Evolutionary conservation across 1,140 invertebrate genomes (phyloP), one percentile per base, ranked within the genome.

Genomic region (Drosophila littoralis): DNA sequence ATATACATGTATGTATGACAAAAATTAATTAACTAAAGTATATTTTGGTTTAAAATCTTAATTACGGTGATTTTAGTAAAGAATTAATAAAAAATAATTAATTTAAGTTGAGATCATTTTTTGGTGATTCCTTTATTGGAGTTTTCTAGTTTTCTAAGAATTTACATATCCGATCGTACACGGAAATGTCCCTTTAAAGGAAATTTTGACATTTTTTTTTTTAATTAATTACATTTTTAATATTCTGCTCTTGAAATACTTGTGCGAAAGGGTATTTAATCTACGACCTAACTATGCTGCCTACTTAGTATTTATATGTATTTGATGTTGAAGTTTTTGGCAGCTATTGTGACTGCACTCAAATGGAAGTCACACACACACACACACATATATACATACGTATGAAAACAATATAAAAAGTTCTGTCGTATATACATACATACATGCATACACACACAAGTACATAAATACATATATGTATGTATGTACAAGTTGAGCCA

Each of bases 401-500:
- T 43, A 13, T 6, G 7, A 1, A 6, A 22, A 22, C 38, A 28
- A 15, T 42, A 65, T 46, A 57, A 15, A 36, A 43, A 10, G 43
- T 8, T 45, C 1, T 13, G 54, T 64, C 59, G 54, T 73, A 17
- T 28, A 45, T 28, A n/a, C 12, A 10, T 52, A 28, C 33, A 42
- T 22, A 48, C 42, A 42, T 28, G 3, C 22, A 28, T 28, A 28
- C 3, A 65, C 22, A 35, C 6, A 50, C n/a, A 35, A 8, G 40
- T 10, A 2, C 9, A 36, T 22, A 42, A 2, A 32, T 33, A 36
- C n/a, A n/a, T n/a, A n/a, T n/a, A n/a, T n/a, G n/a, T n/a, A n/a
- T n/a, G n/a, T 50, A 33, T 50, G 43, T 48, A 77, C 63, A 59
- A 51, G 48, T 79, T 72, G 79, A 80, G 83, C 82, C 83, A 85